A percentile compares a stretch with the other conserved stretches of the same genome.
Conservation (phyloP, 2,113 vertebrate species). For the Pseudonaja textilis region DNA sequence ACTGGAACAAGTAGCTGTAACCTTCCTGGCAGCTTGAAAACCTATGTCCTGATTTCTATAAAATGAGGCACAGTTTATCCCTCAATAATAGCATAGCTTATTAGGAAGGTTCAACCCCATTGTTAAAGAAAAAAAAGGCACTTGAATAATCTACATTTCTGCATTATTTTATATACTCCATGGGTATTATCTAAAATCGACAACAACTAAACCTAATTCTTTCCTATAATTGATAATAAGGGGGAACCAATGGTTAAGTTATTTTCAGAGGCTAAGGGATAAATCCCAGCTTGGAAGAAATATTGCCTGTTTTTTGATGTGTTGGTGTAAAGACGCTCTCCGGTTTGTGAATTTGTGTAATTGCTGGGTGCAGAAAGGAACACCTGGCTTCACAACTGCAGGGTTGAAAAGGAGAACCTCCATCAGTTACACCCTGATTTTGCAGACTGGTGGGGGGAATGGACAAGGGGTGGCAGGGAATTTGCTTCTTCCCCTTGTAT, state of each 20-base stretch:
- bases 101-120: background rate
- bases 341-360: background rate
- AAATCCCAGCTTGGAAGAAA: background rate
- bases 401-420: background rate
- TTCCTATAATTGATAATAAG: background rate
- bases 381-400: background rate
- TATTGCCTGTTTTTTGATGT: background rate
- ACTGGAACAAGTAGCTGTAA: background rate
- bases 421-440: background rate
- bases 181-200: background rate
- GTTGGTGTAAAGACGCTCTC: background rate
- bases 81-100: background rate
- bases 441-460: background rate
- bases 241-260: background rate
- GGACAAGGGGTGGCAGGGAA: background rate
- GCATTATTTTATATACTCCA: background rate
- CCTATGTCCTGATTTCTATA: background rate
- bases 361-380: background rate
- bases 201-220: background rate
- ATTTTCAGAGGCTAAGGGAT: background rate
- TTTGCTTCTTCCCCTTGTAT: background rate
- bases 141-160: background rate
- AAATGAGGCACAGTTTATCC: background rate
- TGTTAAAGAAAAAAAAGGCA: background rate
- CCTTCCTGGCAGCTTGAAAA: background rate